Evolutionary conservation across 2,113 vertebrate species (phyloP), one percentile per base, ranked within the genome.

Genomic region (Antechinus stuartii): DNA sequence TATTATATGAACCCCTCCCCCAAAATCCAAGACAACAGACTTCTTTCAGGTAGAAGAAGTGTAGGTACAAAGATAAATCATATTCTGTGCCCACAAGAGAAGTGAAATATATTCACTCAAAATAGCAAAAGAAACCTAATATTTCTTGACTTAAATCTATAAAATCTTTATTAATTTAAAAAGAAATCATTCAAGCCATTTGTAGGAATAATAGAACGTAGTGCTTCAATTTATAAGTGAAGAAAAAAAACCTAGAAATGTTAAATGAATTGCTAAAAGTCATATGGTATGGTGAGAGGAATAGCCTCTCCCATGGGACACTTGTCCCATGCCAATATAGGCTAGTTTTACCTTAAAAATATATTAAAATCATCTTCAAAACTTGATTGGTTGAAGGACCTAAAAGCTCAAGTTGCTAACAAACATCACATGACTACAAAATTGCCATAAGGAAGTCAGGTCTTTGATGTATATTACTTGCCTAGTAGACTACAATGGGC

Each of bases 181-280:
- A 68, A 68, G 30, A 5, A 68, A 68, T 3, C 30, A 68, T 68
- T 35, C 14, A 68, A 19, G 30, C 14, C 61, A 68, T 35, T 68
- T 68, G 3, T 68, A n/a, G 1, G 61, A 25, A 53, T 96, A 42
- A 42, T 24, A 57, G 27, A 2, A 54, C 89, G 23, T 49, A 49
- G 54, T 35, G 19, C 95, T 42, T 93, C 35, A 56, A 54, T 91
- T 92, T 54, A 93, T 53, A 94, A 94, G 91, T 35, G 7, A 96
- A 30, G 4, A 91, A 55, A 91, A 24, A 11, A 94, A 24, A 4
- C 12, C 46, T 25, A 90, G 89, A 53, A 26, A 35, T 89, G 27
- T 89, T 54, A 84, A 91, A 53, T n/a, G 76, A 90, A 47, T 47
- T 91, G 14, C 84, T 11, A 10, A 54, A 27, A 2, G 8, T 92